Conservation (phyloP, 2,113 vertebrate species). For the Lamprologus speciosus region DNA sequence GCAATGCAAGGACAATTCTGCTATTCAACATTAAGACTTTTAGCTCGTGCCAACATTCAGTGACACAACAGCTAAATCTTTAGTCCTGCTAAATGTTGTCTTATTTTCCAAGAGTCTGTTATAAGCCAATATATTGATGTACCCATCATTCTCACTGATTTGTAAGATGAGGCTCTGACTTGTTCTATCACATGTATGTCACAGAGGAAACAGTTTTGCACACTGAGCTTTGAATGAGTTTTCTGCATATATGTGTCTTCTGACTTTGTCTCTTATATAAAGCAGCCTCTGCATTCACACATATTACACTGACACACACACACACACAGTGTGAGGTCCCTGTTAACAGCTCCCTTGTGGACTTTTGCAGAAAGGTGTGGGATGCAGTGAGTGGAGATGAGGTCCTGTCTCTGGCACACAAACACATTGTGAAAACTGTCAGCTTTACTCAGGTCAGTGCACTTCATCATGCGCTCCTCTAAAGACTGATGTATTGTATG, state of each 20-base stretch:
- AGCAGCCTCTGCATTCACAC: background rate
- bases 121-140: background rate
- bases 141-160: fast-evolving
- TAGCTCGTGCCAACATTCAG: fast-evolving
- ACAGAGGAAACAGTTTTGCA: background rate
- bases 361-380: constrained; percentile 90
- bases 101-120: background rate
- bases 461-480: background rate
- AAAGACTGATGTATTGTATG: background rate
- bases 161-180: background rate
- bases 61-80: background rate
- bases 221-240: background rate
- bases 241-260: background rate
- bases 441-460: constrained; percentile 87
- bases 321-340: background rate
- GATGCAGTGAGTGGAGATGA: constrained; percentile 96
- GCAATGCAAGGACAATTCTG: background rate
- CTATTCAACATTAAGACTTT: background rate
- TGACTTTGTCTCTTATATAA: background rate
- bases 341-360: background rate
- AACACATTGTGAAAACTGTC: constrained; percentile 97
- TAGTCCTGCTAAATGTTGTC: background rate
- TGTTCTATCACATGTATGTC: background rate
- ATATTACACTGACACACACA: background rate
- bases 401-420: constrained; percentile 90